A percentile compares a stretch with the other conserved stretches of the same genome.
These are phyloP conservation scores for Megalops cyprinoides DNA, from an alignment of 2,797 vertebrate genomes.

Conservation along the genomic window DNA sequence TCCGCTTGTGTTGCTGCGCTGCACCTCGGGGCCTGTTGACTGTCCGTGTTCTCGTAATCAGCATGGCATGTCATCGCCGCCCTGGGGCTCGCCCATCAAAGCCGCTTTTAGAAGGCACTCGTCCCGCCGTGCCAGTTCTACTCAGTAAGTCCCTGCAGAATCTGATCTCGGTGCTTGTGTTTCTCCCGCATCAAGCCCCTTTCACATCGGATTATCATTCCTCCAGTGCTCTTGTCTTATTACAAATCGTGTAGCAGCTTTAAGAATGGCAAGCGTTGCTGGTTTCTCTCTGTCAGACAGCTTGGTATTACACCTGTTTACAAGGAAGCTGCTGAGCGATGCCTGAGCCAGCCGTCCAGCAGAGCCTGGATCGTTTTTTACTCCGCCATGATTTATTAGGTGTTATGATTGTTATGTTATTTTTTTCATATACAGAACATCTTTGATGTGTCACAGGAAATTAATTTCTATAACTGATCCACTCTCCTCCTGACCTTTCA, in stretches of 20 bases:
- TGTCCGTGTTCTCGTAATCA: slow-evolving; percentile 22
- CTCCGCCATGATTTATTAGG: slow-evolving; percentile 17
- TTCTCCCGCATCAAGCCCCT: slow-evolving; percentile 28
- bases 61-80: slow-evolving; percentile 20
- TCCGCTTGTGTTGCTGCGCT: slow-evolving; percentile 24
- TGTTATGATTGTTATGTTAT: neutral
- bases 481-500: neutral
- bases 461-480: neutral
- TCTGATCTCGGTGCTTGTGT: slow-evolving; percentile 27
- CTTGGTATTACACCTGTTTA: slow-evolving; percentile 31
- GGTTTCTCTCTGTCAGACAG: slow-evolving; percentile 9
- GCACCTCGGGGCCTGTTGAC: slow-evolving; percentile 34
- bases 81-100: slow-evolving; percentile 25
- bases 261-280: slow-evolving; percentile 20
- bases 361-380: neutral
- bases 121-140: slow-evolving; percentile 16
- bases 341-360: neutral
- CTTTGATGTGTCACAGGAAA: neutral
- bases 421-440: neutral
- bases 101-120: slow-evolving; percentile 19
- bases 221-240: slow-evolving; percentile 29
- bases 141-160: slow-evolving; percentile 25
- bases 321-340: slow-evolving; percentile 17
- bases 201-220: slow-evolving; percentile 43
- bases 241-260: slow-evolving; percentile 37